A percentile compares a stretch with the other conserved stretches of the same genome.
Evolutionary conservation across 2,888 invertebrate genomes (phyloP).

Genomic region (Cerastis leucographa): DNA sequence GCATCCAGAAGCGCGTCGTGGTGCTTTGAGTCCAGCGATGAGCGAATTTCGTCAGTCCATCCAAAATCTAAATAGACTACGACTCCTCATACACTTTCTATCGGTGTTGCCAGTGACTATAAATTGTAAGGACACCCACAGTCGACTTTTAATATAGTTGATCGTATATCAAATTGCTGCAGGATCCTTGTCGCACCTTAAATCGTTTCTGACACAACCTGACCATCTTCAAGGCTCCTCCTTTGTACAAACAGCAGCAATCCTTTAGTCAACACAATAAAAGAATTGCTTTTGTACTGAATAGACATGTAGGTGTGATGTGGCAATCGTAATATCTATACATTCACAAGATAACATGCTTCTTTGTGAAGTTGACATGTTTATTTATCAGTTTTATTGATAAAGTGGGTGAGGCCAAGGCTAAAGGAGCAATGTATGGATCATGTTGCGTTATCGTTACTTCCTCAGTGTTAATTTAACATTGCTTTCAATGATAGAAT

Average conservation of each 20-base stretch:
- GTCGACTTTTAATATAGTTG: no score
- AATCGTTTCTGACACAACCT: neutral
- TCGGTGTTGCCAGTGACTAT: no score
- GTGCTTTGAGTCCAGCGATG: no score
- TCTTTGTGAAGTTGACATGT: slow-evolving; percentile 31
- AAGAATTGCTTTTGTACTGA: slow-evolving; percentile 27
- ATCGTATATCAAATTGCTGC: neutral
- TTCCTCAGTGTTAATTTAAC: slow-evolving; percentile 17
- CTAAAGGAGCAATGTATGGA: slow-evolving; percentile 1
- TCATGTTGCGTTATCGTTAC: neutral
- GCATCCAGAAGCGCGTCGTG: no score
- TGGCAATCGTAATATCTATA: slow-evolving; percentile 6
- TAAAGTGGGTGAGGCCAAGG: slow-evolving; percentile 9
- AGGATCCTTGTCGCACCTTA: neutral
- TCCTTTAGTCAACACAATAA: slow-evolving; percentile 20
- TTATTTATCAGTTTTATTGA: slow-evolving; percentile 55
- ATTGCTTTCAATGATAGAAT: neutral
- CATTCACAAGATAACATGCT: slow-evolving; percentile 16
- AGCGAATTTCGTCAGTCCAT: no score
- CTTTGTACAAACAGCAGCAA: slow-evolving; percentile 33
- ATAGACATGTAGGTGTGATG: slow-evolving; percentile 16
- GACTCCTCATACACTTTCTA: no score
- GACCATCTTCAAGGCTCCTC: slow-evolving; percentile 11
- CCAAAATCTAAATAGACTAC: no score
- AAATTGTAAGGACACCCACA: no score